A percentile compares a stretch with the other conserved stretches of the same genome.
These are phyloP conservation scores for Cosmia trapezina DNA, from an alignment of 2,888 invertebrate genomes.

Conservation along the genomic window DNA sequence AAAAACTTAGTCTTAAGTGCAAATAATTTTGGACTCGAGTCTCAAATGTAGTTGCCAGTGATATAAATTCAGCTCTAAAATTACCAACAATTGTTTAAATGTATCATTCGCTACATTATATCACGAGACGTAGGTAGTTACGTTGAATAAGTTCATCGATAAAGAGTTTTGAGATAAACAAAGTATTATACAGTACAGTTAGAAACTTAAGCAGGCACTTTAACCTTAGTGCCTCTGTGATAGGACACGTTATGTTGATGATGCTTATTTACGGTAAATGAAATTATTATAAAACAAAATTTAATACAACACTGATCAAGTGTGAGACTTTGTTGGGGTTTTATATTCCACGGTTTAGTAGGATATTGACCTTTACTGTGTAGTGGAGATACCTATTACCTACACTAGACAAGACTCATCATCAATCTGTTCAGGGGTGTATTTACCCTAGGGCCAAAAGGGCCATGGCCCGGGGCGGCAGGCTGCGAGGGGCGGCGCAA, in stretches of 20 bases:
- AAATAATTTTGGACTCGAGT: not conserved
- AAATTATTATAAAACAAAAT: conserved; percentile 53
- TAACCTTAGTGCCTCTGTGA: conserved; percentile 50
- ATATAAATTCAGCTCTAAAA: conserved; percentile 3
- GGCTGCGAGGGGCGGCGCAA: too few species aligned
- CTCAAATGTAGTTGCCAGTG: not conserved
- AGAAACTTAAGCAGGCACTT: conserved; percentile 47
- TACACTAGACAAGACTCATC: not conserved
- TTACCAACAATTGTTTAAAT: conserved; percentile 17
- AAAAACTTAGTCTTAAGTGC: not conserved
- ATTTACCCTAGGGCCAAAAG: too few species aligned
- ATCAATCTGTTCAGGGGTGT: not conserved
- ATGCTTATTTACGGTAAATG: conserved; percentile 45
- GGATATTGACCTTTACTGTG: conserved; percentile 1
- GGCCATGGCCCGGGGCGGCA: too few species aligned
- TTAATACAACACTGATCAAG: conserved; percentile 43
- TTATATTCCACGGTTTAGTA: conserved; percentile 33
- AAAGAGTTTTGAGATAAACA: conserved; percentile 47
- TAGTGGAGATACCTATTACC: not conserved
- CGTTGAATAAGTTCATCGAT: conserved; percentile 52
- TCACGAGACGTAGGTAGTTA: conserved; percentile 26
- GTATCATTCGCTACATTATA: conserved; percentile 20
- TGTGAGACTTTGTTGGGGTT: conserved; percentile 25
- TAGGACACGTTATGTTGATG: conserved; percentile 50
- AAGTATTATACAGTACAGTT: conserved; percentile 42